Evolutionary conservation across 2,888 invertebrate species (phyloP), one percentile per base, ranked within the genome.

Genomic region (Athalia circularis): DNA sequence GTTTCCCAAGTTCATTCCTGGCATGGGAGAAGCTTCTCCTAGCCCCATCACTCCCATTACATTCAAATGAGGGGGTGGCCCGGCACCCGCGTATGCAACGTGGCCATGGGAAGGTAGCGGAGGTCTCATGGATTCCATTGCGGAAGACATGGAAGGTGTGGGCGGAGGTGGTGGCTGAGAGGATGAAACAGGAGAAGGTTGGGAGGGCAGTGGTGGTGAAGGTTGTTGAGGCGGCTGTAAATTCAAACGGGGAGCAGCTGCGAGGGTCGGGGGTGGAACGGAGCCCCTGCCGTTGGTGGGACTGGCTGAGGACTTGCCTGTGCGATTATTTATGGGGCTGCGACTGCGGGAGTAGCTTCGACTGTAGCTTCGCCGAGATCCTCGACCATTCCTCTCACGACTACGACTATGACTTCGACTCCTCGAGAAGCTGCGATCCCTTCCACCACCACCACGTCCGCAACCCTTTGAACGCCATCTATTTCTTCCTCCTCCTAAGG

Each of bases 301-400:
- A 82, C 83, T 83, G 79, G 78, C 79, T 80, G 83, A 81, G 72
- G 81, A 85, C 85, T 88, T 85, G 85, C 88, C 88, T 86, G 88
- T 84, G 80, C 88, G 89, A 84, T 87, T 88, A 78, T 82, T 86
- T 67, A 87, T 80, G 54, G 90, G 90, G 79, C 89, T 89, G 76
- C 90, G 90, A 85, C 90, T 90, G 65, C 89, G 86, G 45, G 90
- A 89, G 68, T 89, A 90, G 83, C 90, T 90, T 45, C 90, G 88
- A 77, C 89, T 90, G 82, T 88, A 90, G 81, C 90, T 90, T 75
- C 90, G 84, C 43, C 87, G 86, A 76, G 90, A 89, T 77, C 89
- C 89, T 57, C 90, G 90, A 64, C 86, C 83, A 81, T 87, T 88
- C 9, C 67, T 8, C 65, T 81, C 81, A 43, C 77, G 54, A 45